These are phyloP conservation scores for Drosophila melanica DNA, from an alignment of 1,140 invertebrate genomes.

Conservation along the genomic window DNA sequence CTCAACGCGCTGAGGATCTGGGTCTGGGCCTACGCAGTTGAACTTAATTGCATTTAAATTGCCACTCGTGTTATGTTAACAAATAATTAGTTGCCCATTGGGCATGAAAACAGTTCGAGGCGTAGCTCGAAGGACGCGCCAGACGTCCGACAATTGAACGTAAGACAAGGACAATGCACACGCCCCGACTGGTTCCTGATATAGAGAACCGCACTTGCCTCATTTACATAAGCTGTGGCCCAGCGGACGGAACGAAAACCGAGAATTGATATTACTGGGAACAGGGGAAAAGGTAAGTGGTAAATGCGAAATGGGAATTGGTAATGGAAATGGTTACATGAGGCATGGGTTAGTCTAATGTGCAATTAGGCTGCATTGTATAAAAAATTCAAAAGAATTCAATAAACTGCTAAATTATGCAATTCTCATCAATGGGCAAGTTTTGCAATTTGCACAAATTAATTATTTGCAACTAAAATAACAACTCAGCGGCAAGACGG, in stretches of 20 bases:
- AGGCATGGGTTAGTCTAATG: slow-evolving; percentile 11
- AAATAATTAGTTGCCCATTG: slow-evolving; percentile 78
- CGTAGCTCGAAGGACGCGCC: slow-evolving; percentile 40
- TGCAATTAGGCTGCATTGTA: slow-evolving; percentile 20
- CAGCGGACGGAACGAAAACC: not conserved
- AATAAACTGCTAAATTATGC: slow-evolving; percentile 49
- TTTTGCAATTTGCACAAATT: slow-evolving; percentile 63
- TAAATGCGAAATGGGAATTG: slow-evolving; percentile 3
- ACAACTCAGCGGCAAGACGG: slow-evolving; percentile 5
- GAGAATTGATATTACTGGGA: slow-evolving; percentile 15
- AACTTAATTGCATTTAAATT: slow-evolving; percentile 80
- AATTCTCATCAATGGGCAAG: slow-evolving; percentile 37
- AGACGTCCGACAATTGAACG: slow-evolving; percentile 48
- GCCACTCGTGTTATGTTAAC: slow-evolving; percentile 81
- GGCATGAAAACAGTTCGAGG: slow-evolving; percentile 50
- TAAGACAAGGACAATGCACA: slow-evolving; percentile 57
- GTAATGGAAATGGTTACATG: slow-evolving; percentile 2
- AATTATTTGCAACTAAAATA: slow-evolving; percentile 63
- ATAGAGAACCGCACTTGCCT: not conserved
- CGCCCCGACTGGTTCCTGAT: slow-evolving; percentile 1
- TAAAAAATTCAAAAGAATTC: slow-evolving; percentile 66
- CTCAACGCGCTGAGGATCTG: slow-evolving; percentile 5
- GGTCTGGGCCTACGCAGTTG: slow-evolving; percentile 33
- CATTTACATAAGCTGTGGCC: slow-evolving; percentile 66
- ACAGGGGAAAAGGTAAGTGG: slow-evolving; percentile 1